A percentile compares a stretch with the other conserved stretches of the same genome.
Evolutionary conservation across 1,140 invertebrate genomes (phyloP).

Genomic region (Hycleus cichorii): DNA sequence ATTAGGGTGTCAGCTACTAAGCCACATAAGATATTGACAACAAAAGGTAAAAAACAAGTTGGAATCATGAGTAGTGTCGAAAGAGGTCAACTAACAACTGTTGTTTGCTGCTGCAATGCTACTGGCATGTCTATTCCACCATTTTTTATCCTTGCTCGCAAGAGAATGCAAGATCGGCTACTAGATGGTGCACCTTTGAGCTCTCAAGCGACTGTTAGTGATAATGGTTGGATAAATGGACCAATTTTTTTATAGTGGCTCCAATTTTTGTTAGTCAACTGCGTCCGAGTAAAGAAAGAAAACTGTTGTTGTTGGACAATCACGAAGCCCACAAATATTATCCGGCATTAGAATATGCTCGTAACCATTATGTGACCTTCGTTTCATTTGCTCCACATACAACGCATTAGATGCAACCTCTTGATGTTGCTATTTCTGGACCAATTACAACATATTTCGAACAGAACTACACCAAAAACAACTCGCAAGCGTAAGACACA

Average conservation of each 20-base stretch:
- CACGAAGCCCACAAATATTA: too few relatives aligned
- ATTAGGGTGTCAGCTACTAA: constrained; percentile 38
- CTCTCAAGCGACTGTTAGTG: background rate
- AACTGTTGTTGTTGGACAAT: too few relatives aligned
- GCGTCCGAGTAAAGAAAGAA: background rate
- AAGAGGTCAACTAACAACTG: constrained; percentile 43
- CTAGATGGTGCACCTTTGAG: constrained; percentile 17
- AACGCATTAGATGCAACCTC: too few relatives aligned
- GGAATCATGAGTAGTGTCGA: constrained; percentile 42
- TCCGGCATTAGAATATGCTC: too few relatives aligned
- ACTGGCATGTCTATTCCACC: constrained; percentile 34
- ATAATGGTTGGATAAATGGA: constrained; percentile 21
- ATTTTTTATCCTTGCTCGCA: constrained; percentile 34
- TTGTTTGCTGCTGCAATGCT: constrained; percentile 38
- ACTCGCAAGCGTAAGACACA: background rate
- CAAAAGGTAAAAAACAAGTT: constrained; percentile 41
- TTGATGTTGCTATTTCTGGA: too few relatives aligned
- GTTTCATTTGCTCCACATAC: too few relatives aligned
- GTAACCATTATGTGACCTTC: too few relatives aligned
- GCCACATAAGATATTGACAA: constrained; percentile 41
- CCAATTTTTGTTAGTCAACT: background rate
- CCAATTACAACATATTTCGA: too few relatives aligned
- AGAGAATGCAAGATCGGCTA: constrained; percentile 28
- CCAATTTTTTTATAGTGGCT: constrained; percentile 33
- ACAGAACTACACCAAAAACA: background rate